Conservation (phyloP, 2,888 invertebrate species). For the Magallana nippona region DNA sequence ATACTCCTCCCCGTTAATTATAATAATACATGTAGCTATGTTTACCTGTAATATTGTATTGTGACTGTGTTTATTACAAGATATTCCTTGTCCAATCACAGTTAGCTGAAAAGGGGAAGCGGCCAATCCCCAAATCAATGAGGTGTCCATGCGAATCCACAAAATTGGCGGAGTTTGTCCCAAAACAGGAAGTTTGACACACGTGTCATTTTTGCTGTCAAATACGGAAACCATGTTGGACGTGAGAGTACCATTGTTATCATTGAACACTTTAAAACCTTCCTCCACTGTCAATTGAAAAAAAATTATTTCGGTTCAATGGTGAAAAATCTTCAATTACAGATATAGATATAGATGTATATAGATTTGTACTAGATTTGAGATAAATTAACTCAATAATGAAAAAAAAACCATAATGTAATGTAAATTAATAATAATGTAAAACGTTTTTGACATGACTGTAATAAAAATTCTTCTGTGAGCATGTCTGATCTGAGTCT, state of each 20-base stretch:
- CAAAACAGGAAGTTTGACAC: background rate
- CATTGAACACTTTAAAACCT: background rate
- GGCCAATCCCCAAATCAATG: background rate
- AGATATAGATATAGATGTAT: no score
- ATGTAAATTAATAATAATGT: no score
- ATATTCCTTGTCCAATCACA: background rate
- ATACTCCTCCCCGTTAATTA: no score
- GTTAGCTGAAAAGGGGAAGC: background rate
- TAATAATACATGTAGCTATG: background rate
- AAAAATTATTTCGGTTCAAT: no score
- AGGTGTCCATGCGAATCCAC: background rate
- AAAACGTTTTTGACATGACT: no score
- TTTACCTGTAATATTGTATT: background rate
- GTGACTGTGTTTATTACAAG: background rate
- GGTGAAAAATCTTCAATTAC: no score
- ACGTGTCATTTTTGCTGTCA: background rate
- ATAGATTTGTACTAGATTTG: no score
- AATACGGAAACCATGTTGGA: background rate
- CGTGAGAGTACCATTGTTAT: background rate
- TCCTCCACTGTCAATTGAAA: background rate
- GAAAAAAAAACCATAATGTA: no score
- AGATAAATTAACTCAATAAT: no score
- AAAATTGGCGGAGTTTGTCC: background rate
- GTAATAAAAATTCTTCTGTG: no score
- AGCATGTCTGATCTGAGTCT: no score